A percentile compares a stretch with the other conserved stretches of the same genome.
Conservation (phyloP, 2,797 vertebrate genomes). For the Rhynchonycteris naso region DNA sequence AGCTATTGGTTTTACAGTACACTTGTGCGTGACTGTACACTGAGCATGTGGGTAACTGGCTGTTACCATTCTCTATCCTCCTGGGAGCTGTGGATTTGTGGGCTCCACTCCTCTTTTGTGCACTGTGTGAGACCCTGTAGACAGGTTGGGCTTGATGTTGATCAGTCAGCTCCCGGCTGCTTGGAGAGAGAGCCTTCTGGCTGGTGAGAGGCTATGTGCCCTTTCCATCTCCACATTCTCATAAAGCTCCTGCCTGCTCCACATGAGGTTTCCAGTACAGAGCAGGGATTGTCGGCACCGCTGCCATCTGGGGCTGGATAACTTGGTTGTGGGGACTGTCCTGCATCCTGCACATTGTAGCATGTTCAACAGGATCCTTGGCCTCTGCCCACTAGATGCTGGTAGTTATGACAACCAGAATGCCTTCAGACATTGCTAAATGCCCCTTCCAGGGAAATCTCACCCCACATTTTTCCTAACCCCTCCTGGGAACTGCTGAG, state of each 20-base stretch:
- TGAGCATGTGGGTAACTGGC: neutral
- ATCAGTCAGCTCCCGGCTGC: neutral
- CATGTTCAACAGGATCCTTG: neutral
- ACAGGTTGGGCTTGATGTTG: neutral
- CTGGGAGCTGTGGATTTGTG: neutral
- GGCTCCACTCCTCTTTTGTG: neutral
- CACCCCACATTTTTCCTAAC: neutral
- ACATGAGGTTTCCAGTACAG: neutral
- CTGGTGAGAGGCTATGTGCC: neutral
- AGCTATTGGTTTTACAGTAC: neutral
- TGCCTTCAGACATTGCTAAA: neutral
- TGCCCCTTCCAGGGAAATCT: neutral
- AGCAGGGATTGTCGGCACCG: neutral
- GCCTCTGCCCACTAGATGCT: neutral
- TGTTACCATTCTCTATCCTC: neutral
- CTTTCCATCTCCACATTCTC: no score
- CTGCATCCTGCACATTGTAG: neutral
- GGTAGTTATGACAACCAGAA: neutral
- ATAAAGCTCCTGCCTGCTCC: neutral
- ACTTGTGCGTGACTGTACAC: neutral
- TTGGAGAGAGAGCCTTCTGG: neutral
- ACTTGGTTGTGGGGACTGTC: neutral
- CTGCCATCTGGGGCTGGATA: neutral
- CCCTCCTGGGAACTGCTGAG: accelerated
- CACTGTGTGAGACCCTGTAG: neutral